phyloP scores from a whole-genome alignment of 2,888 invertebrate genomes.

The Spilarctia lutea region DNA sequence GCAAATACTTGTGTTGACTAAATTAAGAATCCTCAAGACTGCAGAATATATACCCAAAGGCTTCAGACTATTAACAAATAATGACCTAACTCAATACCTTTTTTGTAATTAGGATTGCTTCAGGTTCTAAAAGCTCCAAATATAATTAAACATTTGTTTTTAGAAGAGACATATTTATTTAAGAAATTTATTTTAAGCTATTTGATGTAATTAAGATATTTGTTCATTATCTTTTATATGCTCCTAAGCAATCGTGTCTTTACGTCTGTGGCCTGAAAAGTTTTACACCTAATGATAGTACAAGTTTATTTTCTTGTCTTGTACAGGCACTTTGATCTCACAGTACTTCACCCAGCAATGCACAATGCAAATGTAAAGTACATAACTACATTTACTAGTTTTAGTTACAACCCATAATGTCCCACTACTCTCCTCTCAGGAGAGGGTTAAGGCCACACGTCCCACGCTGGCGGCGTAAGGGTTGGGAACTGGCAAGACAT shows the following conservation, averaged over 20 bases:
- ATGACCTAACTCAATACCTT: not conserved
- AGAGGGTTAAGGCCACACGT: too few species aligned
- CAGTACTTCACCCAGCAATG: too few species aligned
- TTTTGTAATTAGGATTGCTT: not conserved
- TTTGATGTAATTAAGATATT: not conserved
- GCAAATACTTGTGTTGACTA: not conserved
- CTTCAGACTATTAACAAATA: not conserved
- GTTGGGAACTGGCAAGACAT: too few species aligned
- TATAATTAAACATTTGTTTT: not conserved
- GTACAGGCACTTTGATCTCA: too few species aligned
- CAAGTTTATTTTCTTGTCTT: too few species aligned
- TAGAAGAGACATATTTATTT: not conserved
- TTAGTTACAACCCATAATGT: too few species aligned
- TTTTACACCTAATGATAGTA: too few species aligned
- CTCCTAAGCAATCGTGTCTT: not conserved
- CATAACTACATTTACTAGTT: too few species aligned
- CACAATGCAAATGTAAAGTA: too few species aligned
- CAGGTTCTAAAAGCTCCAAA: not conserved
- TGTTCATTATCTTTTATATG: not conserved
- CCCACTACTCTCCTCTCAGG: too few species aligned
- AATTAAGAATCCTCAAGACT: not conserved
- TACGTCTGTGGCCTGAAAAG: not conserved
- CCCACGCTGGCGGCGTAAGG: too few species aligned
- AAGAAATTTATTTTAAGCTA: not conserved
- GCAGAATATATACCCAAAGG: not conserved